A percentile compares a stretch with the other conserved stretches of the same genome.
phyloP scores from a whole-genome alignment of 2,113 vertebrate genomes.

The Nesogale talazaci region DNA sequence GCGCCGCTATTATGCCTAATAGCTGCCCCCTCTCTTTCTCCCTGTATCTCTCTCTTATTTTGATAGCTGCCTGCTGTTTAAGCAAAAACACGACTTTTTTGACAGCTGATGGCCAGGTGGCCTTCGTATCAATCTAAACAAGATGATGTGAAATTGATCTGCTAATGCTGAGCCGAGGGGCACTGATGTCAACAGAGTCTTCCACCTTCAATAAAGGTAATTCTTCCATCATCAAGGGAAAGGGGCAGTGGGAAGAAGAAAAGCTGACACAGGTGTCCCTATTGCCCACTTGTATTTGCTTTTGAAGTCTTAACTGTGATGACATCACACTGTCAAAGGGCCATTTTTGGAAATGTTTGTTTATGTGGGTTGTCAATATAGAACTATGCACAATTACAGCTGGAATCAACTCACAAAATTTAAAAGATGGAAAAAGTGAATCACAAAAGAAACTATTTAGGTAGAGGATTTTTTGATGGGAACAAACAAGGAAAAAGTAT shows the following conservation, averaged over 20 bases:
- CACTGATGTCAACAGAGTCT: slow-evolving; percentile 51
- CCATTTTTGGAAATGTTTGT: slow-evolving; percentile 44
- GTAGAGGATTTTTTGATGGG: slow-evolving; percentile 54
- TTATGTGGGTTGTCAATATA: slow-evolving; percentile 59
- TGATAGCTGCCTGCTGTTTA: slow-evolving; percentile 86
- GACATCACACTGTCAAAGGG: slow-evolving; percentile 53
- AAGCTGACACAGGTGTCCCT: slow-evolving; percentile 41
- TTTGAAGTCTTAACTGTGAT: slow-evolving; percentile 2
- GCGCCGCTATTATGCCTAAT: slow-evolving; percentile 79
- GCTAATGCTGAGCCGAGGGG: slow-evolving; percentile 17
- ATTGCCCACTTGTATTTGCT: neutral
- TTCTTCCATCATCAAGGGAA: slow-evolving; percentile 47
- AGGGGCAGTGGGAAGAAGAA: neutral
- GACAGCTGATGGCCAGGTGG: slow-evolving; percentile 84
- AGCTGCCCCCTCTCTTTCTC: slow-evolving; percentile 32
- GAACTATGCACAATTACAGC: slow-evolving; percentile 30
- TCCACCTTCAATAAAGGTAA: slow-evolving; percentile 52
- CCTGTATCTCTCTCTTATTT: slow-evolving; percentile 73
- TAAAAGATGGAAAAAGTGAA: slow-evolving; percentile 67
- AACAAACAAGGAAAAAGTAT: slow-evolving; percentile 65
- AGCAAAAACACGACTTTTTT: slow-evolving; percentile 79
- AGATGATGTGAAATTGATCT: slow-evolving; percentile 77
- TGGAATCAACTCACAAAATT: slow-evolving; percentile 32
- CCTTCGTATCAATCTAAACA: slow-evolving; percentile 75
- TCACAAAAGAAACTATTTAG: slow-evolving; percentile 57